Evolutionary conservation across 2,113 vertebrate species (phyloP).

Genomic region (Loxodonta africana): DNA sequence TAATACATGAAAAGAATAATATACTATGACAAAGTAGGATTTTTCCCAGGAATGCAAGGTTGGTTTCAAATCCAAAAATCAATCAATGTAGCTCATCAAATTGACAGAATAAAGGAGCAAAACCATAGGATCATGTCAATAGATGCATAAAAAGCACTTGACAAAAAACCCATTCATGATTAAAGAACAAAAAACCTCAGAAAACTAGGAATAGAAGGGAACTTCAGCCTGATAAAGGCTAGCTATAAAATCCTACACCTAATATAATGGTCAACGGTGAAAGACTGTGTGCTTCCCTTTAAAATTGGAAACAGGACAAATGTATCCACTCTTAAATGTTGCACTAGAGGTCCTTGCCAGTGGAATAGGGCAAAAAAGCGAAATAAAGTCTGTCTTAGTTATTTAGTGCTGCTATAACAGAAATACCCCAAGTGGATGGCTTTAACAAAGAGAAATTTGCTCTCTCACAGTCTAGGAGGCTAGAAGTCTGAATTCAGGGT

Average conservation of each 20-base stretch:
- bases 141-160: not conserved
- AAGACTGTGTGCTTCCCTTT: too few relatives aligned
- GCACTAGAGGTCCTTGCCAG: too few relatives aligned
- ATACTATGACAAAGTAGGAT: not conserved
- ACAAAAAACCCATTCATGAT: not conserved
- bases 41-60: not conserved
- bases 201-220: not conserved
- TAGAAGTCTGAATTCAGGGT: too few relatives aligned
- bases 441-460: too few relatives aligned
- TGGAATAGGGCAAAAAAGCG: too few relatives aligned
- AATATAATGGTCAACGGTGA: not conserved
- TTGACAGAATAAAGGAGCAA: not conserved
- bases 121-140: not conserved
- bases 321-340: too few relatives aligned
- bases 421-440: too few relatives aligned
- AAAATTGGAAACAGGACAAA: too few relatives aligned
- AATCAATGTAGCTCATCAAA: not conserved
- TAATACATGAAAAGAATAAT: not conserved
- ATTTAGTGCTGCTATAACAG: too few relatives aligned
- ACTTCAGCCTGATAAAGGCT: not conserved
- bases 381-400: too few relatives aligned
- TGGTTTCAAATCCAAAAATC: constrained; percentile 1
- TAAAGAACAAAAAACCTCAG: not conserved
- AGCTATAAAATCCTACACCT: not conserved
- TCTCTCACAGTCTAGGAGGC: too few relatives aligned